Conservation (phyloP, 2,888 invertebrate species). For the Drymonia ruficornis region DNA sequence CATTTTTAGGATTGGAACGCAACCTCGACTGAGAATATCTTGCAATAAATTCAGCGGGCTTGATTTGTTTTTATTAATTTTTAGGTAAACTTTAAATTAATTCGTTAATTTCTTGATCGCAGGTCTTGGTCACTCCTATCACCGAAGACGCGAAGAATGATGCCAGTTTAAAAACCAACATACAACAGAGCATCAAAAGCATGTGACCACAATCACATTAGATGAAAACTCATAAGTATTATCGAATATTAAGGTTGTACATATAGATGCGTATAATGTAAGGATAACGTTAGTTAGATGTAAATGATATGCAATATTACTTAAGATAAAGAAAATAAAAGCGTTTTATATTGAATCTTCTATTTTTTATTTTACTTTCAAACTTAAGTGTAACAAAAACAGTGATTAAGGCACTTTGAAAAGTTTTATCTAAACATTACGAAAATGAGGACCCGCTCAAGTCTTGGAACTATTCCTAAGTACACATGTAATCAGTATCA, state of each 20-base stretch:
- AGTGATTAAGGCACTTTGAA: no score
- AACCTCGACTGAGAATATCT: no score
- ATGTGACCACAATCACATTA: slow-evolving; percentile 47
- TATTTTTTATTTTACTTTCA: slow-evolving; percentile 15
- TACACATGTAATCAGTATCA: no score
- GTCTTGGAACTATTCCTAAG: no score
- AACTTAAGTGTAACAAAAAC: no score
- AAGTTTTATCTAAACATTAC: no score
- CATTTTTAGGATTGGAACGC: no score
- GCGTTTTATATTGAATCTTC: neutral
- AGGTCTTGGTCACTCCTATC: slow-evolving; percentile 73
- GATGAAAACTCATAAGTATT: slow-evolving; percentile 39
- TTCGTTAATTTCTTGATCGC: slow-evolving; percentile 31
- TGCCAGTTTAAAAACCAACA: slow-evolving; percentile 54
- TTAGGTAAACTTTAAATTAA: neutral
- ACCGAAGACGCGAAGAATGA: slow-evolving; percentile 51
- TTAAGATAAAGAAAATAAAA: slow-evolving; percentile 6
- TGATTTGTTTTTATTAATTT: no score
- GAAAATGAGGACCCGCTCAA: no score
- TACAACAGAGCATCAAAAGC: slow-evolving; percentile 63
- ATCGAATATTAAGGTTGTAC: slow-evolving; percentile 60
- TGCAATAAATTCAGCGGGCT: no score
- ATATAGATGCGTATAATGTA: slow-evolving; percentile 40
- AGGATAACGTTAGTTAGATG: slow-evolving; percentile 6
- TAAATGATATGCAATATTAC: neutral